Evolutionary conservation across 2,888 invertebrate species (phyloP), one percentile per base, ranked within the genome.

Genomic region (Patella pellucida): DNA sequence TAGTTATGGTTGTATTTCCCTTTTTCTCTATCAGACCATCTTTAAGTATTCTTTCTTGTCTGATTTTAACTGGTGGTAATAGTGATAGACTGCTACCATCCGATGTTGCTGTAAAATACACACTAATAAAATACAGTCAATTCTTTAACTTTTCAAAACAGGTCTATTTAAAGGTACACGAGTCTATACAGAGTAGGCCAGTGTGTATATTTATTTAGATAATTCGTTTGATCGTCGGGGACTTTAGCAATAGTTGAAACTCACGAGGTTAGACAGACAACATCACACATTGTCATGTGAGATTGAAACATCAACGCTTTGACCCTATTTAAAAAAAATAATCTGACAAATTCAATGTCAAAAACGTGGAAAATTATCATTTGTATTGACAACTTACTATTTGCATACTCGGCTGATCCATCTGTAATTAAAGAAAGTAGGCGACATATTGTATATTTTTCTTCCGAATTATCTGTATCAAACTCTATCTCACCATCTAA

Each of bases 1-100:
- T 83, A 9, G 85, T 84, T 76, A 86, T 85, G 68, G 84, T 82
- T n/a, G 85, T 85, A 76, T 85, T 83, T 41, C 86, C 86, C 56
- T 86, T 86, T 78, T 87, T 87, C 73, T 87, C 86, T 62, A 87
- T 72, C 3, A 84, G 50, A 1, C 83, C 86, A 19, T 87, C 86
- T 71, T 85, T 85, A 62, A 86, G 78, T 12, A 86, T 78, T 11
- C 72, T 78, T 12, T 74, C 71, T 11, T 74, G 71, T 16, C 69
- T 19, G 23, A 76, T 68, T 11, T 75, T 69, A 7, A 74, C 70
- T 11, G 70, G 51, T 15, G 72, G 71, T 50, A 73, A 41, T 41
- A 41, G 41, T 9, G 41, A 41, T 41, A 41, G 41, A 41, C 41
- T 9, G 41, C 5, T 5, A 9, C 41, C 9, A 41, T 41, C 41